Evolutionary conservation across 2,797 vertebrate species (phyloP).

Genomic region (Labroides dimidiatus): DNA sequence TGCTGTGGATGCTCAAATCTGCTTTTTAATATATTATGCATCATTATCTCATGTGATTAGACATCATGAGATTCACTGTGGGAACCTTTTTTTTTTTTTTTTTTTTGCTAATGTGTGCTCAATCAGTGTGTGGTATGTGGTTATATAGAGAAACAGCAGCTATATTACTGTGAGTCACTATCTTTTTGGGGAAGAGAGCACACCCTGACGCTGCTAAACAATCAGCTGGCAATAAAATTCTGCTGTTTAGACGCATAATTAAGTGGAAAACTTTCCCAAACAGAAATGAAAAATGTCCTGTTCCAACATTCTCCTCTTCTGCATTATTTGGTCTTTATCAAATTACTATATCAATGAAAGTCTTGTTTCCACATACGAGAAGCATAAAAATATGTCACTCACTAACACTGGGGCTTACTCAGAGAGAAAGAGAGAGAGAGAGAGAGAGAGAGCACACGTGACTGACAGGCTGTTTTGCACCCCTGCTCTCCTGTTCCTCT

Average conservation of each 20-base stretch:
- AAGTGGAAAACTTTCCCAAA: slow-evolving; percentile 1
- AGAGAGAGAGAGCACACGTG: slow-evolving; percentile 26
- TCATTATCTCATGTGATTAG: slow-evolving; percentile 13
- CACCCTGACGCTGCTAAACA: slow-evolving; percentile 27
- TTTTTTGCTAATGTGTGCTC: slow-evolving; percentile 42
- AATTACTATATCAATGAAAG: slow-evolving; percentile 7
- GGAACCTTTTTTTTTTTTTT: slow-evolving; percentile 11
- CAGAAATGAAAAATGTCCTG: slow-evolving; percentile 9
- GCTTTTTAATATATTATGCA: neutral
- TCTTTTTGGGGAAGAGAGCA: slow-evolving; percentile 15
- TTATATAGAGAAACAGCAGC: slow-evolving; percentile 17
- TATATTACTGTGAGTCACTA: slow-evolving; percentile 44
- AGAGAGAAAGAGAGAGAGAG: neutral
- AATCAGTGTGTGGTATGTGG: slow-evolving; percentile 17
- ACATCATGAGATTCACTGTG: slow-evolving; percentile 24
- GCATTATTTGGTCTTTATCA: neutral
- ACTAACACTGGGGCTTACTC: slow-evolving; percentile 23
- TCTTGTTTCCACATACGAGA: slow-evolving; percentile 22
- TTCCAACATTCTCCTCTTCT: neutral
- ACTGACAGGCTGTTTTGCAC: slow-evolving; percentile 55
- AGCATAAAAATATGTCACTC: slow-evolving; percentile 10
- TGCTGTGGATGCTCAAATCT: neutral
- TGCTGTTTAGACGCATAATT: slow-evolving; percentile 19
- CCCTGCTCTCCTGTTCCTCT: slow-evolving; percentile 39
- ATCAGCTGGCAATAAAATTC: slow-evolving; percentile 22